These are phyloP conservation scores for Tenebrosternarchus preto DNA, from an alignment of 2,113 vertebrate genomes.

Conservation along the genomic window DNA sequence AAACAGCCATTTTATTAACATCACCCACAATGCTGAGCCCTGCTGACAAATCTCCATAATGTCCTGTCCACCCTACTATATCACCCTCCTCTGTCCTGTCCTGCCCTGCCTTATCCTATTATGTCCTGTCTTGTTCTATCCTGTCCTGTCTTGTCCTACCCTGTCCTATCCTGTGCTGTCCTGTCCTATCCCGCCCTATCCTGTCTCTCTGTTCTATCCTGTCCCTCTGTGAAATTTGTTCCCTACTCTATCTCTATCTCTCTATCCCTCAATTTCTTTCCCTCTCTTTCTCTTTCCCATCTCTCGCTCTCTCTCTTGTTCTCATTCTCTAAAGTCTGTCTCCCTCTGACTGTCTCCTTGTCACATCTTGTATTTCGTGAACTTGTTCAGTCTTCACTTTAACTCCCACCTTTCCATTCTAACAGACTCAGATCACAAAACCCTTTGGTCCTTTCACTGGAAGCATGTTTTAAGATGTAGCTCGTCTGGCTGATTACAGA, in stretches of 20 bases:
- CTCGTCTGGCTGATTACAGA: neutral
- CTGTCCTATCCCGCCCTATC: neutral
- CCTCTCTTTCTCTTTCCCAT: slow-evolving; percentile 1
- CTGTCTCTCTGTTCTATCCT: neutral
- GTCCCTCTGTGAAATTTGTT: no score
- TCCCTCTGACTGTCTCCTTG: neutral
- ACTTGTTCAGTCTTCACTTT: no score
- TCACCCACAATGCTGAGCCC: neutral
- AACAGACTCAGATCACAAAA: no score
- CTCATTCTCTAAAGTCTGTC: no score
- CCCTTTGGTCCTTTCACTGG: neutral
- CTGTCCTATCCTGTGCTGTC: neutral
- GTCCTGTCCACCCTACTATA: no score
- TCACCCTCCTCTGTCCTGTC: neutral
- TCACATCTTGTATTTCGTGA: no score
- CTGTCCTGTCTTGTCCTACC: neutral
- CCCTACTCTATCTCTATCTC: slow-evolving; percentile 7
- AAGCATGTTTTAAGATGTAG: neutral
- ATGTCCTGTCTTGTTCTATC: neutral
- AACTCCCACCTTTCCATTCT: no score
- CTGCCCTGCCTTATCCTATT: neutral
- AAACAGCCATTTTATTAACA: slow-evolving; percentile 35
- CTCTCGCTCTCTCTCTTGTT: slow-evolving; percentile 38
- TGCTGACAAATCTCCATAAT: slow-evolving; percentile 42
- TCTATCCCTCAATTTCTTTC: neutral